These are phyloP conservation scores for Halcyon senegalensis DNA, from an alignment of 2,113 vertebrate genomes.

Conservation along the genomic window DNA sequence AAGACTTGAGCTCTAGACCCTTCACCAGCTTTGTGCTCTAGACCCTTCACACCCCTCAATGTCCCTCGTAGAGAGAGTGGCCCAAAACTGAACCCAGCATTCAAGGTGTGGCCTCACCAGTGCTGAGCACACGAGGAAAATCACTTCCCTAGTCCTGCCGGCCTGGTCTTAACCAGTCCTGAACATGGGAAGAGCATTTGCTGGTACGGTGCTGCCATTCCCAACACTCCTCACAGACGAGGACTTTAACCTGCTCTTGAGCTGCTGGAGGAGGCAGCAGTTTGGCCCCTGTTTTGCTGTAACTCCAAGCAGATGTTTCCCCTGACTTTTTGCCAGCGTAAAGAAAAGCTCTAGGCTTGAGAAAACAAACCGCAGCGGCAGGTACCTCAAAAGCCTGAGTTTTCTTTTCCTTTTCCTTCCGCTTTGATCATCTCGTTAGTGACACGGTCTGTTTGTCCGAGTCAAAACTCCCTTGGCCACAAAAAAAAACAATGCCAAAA, in stretches of 20 bases:
- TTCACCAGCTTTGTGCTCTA: too few species aligned
- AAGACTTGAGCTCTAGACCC: too few species aligned
- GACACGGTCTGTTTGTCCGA: background rate
- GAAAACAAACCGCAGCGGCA: background rate
- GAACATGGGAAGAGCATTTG: background rate
- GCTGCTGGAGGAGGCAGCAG: background rate
- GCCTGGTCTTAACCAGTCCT: background rate
- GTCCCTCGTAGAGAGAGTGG: background rate
- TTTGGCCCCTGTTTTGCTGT: background rate
- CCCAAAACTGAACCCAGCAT: background rate
- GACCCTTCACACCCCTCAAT: background rate
- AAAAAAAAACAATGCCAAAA: background rate
- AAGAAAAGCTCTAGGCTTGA: background rate
- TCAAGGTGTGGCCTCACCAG: background rate
- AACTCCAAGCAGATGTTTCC: background rate
- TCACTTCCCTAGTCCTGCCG: background rate
- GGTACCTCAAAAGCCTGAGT: background rate
- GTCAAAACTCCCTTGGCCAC: background rate
- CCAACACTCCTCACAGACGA: fast-evolving
- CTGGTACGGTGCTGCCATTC: fast-evolving
- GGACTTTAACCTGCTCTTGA: background rate
- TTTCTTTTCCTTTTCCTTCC: background rate
- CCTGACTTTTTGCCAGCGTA: background rate
- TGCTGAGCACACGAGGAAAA: background rate
- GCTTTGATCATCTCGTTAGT: background rate